These are phyloP conservation scores for Apis mellifera DNA, from an alignment of 1,140 invertebrate species.

Conservation along the genomic window DNA sequence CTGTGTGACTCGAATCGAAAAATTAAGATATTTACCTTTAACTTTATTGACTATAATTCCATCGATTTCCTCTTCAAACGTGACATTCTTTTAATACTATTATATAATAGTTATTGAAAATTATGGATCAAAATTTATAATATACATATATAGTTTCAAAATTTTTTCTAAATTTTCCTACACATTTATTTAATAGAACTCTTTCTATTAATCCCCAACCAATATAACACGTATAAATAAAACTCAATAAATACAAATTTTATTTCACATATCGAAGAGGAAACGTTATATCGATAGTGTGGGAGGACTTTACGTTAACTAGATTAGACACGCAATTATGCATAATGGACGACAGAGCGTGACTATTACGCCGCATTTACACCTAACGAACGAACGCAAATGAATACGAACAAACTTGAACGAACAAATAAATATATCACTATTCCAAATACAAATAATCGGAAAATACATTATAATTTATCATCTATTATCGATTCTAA, in stretches of 20 bases:
- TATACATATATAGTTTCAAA: background rate
- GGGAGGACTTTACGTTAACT: slow-evolving; percentile 15
- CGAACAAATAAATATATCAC: background rate
- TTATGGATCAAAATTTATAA: background rate
- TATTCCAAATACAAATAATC: too few species aligned
- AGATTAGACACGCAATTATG: background rate
- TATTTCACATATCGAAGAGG: background rate
- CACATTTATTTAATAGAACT: background rate
- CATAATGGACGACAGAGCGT: slow-evolving; percentile 35
- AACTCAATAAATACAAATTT: background rate
- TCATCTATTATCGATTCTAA: too few species aligned
- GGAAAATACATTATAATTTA: too few species aligned
- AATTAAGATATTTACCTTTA: slow-evolving; percentile 4
- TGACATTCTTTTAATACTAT: background rate
- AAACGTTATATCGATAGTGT: background rate
- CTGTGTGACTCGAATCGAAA: background rate
- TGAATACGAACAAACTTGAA: background rate
- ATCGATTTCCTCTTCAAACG: background rate
- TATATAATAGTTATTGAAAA: too few species aligned
- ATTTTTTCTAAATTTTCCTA: background rate
- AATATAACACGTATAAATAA: background rate
- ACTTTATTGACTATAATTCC: background rate
- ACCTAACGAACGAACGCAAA: background rate
- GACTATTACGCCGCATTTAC: slow-evolving; percentile 4
- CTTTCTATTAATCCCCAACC: background rate